phyloP scores from a whole-genome alignment of 2,113 vertebrate species.

The Falcunculus frontatus region DNA sequence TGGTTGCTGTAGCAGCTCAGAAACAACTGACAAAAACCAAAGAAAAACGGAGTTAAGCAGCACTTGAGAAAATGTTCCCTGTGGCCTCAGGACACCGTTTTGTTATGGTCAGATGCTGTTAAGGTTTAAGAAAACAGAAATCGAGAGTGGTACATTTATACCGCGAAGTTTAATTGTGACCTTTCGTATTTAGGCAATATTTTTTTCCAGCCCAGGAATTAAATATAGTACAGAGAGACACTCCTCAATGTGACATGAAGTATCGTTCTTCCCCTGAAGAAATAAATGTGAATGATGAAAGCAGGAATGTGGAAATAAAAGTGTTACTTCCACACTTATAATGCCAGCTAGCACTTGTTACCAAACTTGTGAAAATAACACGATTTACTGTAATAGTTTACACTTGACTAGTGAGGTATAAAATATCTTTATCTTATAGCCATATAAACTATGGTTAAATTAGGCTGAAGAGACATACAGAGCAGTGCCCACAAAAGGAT shows the following conservation, averaged over 20 bases:
- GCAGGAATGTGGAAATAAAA: conserved; percentile 61
- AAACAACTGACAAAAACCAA: neutral
- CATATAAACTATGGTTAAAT: conserved; percentile 7
- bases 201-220: conserved; percentile 10
- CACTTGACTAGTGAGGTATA: conserved; percentile 46
- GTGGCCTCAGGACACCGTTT: conserved; percentile 1
- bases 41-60: neutral
- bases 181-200: neutral
- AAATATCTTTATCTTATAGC: conserved; percentile 31
- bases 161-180: conserved; percentile 29
- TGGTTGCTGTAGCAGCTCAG: neutral
- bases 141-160: neutral
- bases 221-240: conserved; percentile 2
- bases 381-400: conserved; percentile 36
- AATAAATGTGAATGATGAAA: conserved; percentile 54
- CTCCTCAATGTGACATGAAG: conserved; percentile 29
- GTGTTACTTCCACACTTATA: conserved; percentile 41
- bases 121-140: conserved; percentile 6
- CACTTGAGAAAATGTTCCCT: neutral
- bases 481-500: neutral
- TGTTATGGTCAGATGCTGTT: neutral
- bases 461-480: conserved; percentile 16
- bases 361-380: conserved; percentile 57
- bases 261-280: conserved; percentile 16
- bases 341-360: conserved; percentile 23